phyloP scores from a whole-genome alignment of 2,797 vertebrate genomes.

The Diglossa cyanea region DNA sequence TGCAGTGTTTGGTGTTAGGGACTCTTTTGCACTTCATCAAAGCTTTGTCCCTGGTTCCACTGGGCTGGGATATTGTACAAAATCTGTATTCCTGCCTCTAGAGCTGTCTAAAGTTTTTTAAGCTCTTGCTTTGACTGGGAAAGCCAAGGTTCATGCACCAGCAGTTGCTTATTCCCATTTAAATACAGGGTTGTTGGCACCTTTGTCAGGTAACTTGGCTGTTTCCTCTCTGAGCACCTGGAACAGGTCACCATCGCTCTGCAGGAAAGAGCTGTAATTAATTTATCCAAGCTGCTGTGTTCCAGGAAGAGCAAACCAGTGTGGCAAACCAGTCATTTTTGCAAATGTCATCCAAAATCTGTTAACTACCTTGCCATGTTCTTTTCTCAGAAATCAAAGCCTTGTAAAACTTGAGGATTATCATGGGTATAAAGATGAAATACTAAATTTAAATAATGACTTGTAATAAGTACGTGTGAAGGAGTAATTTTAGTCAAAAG shows the following conservation, averaged over 20 bases:
- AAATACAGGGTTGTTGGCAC: background rate
- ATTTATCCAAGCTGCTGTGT: background rate
- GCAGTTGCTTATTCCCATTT: background rate
- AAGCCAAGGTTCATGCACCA: background rate
- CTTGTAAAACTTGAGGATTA: background rate
- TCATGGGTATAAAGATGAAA: background rate
- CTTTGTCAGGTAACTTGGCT: background rate
- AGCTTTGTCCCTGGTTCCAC: background rate
- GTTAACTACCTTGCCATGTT: fast-evolving
- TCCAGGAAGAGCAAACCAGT: background rate
- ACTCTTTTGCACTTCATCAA: background rate
- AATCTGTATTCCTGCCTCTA: background rate
- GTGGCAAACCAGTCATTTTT: background rate
- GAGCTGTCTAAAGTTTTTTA: background rate
- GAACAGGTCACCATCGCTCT: background rate
- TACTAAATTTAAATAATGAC: background rate
- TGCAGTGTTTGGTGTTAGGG: background rate
- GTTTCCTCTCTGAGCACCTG: background rate
- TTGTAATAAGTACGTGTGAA: background rate
- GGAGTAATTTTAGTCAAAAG: background rate
- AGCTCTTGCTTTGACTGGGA: background rate
- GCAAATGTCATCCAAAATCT: background rate
- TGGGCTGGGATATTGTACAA: background rate
- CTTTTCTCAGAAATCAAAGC: background rate
- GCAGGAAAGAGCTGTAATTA: background rate